These are phyloP conservation scores for Nephila pilipes DNA, from an alignment of 1,140 invertebrate species.

Conservation along the genomic window DNA sequence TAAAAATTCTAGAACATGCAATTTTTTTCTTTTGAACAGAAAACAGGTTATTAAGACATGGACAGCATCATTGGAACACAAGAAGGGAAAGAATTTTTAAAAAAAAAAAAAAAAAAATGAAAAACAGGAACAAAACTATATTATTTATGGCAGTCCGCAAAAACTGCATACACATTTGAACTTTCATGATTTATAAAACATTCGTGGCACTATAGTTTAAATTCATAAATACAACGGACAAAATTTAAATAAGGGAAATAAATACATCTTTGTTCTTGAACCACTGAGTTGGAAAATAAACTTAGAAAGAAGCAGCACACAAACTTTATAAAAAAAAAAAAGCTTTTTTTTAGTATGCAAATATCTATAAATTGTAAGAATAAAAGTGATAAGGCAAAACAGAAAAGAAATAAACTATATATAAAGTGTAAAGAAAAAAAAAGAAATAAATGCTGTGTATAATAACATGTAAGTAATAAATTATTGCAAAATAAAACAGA, in stretches of 20 bases:
- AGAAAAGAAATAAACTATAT: not conserved
- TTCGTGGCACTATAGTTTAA: conserved; percentile 45
- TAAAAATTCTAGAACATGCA: not conserved
- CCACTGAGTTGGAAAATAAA: conserved; percentile 37
- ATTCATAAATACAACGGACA: conserved; percentile 32
- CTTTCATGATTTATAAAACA: conserved; percentile 49
- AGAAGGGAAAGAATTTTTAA: conserved; percentile 21
- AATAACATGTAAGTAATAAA: not conserved
- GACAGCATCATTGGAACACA: conserved; percentile 21
- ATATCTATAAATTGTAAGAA: not conserved
- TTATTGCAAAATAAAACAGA: not conserved
- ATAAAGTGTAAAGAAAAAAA: conserved; percentile 18
- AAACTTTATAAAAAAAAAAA: not conserved
- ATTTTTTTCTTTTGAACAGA: not conserved
- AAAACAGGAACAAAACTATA: conserved; percentile 69
- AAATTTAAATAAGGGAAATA: not conserved
- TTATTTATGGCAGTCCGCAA: conserved; percentile 66
- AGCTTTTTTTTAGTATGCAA: not conserved
- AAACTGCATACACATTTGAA: conserved; percentile 54
- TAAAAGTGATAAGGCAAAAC: not conserved
- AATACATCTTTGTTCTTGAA: conserved; percentile 34
- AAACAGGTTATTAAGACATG: not conserved
- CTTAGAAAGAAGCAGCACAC: conserved; percentile 5
- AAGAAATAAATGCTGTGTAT: conserved; percentile 30
- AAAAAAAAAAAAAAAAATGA: not conserved